These are phyloP conservation scores for Oreortyx pictus DNA, from an alignment of 2,797 vertebrate genomes.

Conservation along the genomic window DNA sequence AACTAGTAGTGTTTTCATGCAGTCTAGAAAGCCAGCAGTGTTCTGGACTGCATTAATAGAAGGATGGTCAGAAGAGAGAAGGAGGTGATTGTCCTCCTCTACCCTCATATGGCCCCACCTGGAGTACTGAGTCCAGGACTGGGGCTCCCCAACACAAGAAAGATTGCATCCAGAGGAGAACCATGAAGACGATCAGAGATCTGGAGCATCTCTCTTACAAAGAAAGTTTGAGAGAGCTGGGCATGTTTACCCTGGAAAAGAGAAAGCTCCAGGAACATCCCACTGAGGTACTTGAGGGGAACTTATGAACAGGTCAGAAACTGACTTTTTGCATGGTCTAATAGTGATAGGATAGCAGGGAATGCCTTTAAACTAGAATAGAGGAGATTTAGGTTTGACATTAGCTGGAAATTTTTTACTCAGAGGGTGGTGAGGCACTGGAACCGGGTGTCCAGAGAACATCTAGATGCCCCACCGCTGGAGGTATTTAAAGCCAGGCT, in stretches of 20 bases:
- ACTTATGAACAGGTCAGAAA: not conserved
- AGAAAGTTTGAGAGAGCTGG: no score
- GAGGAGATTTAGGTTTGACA: not conserved
- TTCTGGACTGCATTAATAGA: not conserved
- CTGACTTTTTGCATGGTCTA: not conserved
- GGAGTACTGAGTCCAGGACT: not conserved
- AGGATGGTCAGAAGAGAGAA: not conserved
- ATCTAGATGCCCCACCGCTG: not conserved
- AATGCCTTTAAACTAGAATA: not conserved
- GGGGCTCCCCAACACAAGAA: no score
- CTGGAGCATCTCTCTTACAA: no score
- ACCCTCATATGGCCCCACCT: not conserved
- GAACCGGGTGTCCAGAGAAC: not conserved
- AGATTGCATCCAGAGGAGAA: no score
- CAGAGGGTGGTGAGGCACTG: not conserved
- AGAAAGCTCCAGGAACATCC: no score
- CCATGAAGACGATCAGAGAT: no score
- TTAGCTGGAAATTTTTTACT: not conserved
- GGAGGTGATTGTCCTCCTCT: not conserved
- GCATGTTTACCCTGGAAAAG: no score
- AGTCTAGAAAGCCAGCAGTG: not conserved
- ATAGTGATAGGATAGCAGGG: not conserved
- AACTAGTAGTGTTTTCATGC: no score
- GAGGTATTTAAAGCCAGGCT: no score
- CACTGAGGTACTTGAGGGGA: not conserved